Evolutionary conservation across 2,113 vertebrate genomes (phyloP).

Genomic region (Rhynchopsitta pachyrhyncha): DNA sequence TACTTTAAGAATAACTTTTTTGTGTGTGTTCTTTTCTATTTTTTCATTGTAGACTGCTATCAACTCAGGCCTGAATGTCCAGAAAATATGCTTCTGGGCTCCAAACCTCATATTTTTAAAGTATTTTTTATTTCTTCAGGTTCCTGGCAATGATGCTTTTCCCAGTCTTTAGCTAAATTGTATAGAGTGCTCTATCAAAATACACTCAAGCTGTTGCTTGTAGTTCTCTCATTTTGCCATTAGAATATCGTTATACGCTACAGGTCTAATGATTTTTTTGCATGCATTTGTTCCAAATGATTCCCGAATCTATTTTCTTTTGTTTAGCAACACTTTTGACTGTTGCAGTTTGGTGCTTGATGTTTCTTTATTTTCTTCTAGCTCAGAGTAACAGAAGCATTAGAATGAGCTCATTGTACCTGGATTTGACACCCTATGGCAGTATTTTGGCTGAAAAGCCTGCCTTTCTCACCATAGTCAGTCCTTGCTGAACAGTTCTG

Average conservation of each 20-base stretch:
- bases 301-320: neutral
- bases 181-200: neutral
- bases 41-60: neutral
- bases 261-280: neutral
- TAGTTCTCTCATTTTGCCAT: neutral
- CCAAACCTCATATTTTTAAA: neutral
- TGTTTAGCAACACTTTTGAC: neutral
- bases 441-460: neutral
- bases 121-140: neutral
- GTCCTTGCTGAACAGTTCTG: neutral
- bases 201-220: neutral
- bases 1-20: neutral
- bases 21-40: neutral
- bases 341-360: neutral
- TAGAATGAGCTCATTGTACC: neutral
- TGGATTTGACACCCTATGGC: neutral
- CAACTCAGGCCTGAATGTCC: neutral
- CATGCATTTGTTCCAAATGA: fast-evolving
- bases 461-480: neutral
- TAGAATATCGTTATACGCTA: neutral
- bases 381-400: neutral
- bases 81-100: neutral
- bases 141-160: neutral
- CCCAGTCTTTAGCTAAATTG: neutral
- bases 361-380: neutral